Evolutionary conservation across 2,888 invertebrate species (phyloP).

Genomic region (Scaptomyza cyrtandrae): DNA sequence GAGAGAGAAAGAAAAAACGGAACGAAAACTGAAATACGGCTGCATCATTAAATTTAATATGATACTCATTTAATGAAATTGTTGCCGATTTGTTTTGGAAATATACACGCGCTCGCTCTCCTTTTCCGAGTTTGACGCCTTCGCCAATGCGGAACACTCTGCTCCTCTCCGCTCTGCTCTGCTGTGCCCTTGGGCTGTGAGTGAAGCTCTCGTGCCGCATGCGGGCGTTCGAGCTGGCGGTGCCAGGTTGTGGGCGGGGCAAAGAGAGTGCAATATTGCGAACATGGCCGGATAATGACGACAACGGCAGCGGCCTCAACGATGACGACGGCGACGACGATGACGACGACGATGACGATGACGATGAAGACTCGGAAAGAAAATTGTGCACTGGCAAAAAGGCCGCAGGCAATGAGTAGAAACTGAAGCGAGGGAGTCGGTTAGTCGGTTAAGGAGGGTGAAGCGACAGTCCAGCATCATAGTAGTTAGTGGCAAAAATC

Average conservation of each 20-base stretch:
- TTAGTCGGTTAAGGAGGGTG: constrained; percentile 1
- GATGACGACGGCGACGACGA: constrained; percentile 18
- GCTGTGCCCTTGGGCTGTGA: constrained; percentile 43
- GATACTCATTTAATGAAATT: constrained; percentile 85
- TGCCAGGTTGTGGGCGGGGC: constrained; percentile 61
- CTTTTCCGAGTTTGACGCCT: constrained; percentile 64
- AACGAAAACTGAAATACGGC: constrained; percentile 85
- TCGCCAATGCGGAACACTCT: constrained; percentile 58
- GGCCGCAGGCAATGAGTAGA: constrained; percentile 37
- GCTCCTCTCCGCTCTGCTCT: constrained; percentile 16
- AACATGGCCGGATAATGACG: constrained; percentile 77
- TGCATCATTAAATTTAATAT: constrained; percentile 85
- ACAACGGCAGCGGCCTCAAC: constrained; percentile 57
- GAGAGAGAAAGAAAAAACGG: constrained; percentile 50
- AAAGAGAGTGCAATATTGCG: constrained; percentile 76
- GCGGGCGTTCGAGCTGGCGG: constrained; percentile 54
- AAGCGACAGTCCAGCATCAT: constrained; percentile 54
- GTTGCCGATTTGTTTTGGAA: constrained; percentile 85
- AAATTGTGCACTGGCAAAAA: constrained; percentile 48
- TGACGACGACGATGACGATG: constrained; percentile 27
- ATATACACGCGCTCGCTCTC: constrained; percentile 82
- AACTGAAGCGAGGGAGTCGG: neutral
- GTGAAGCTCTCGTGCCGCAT: constrained; percentile 51
- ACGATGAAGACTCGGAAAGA: constrained; percentile 55
- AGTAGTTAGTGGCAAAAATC: constrained; percentile 79